Conservation (phyloP, 2,113 vertebrate genomes). For the Cephalopterus ornatus region DNA sequence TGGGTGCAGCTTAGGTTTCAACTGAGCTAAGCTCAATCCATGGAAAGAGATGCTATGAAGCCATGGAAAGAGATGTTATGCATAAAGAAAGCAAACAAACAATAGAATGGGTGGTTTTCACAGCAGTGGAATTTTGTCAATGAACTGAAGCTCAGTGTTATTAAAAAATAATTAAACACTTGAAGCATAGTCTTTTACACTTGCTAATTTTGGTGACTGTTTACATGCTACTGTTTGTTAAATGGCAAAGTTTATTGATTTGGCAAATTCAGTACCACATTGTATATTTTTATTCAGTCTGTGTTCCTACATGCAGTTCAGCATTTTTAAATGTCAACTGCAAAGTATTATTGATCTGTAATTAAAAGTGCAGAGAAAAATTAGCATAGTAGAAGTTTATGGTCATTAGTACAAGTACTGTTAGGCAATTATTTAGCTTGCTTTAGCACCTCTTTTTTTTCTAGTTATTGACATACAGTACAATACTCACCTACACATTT, state of each 20-base stretch:
- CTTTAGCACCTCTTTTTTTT: constrained; percentile 76
- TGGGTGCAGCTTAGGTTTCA: background rate
- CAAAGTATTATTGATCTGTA: constrained; percentile 85
- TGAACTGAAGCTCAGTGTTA: constrained; percentile 67
- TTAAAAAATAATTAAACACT: constrained; percentile 81
- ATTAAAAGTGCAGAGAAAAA: constrained; percentile 88
- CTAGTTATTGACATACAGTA: constrained; percentile 73
- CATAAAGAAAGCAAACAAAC: background rate
- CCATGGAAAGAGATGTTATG: background rate
- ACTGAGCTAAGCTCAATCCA: background rate
- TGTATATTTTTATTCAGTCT: constrained; percentile 89
- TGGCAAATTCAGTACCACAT: constrained; percentile 84
- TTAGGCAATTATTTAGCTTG: constrained; percentile 82
- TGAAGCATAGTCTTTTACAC: constrained; percentile 47
- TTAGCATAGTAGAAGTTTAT: constrained; percentile 86
- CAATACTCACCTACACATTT: constrained; percentile 56
- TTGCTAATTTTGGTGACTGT: constrained; percentile 81
- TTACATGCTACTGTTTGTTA: constrained; percentile 88
- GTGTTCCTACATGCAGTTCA: constrained; percentile 87
- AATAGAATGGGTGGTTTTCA: background rate
- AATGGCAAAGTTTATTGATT: constrained; percentile 92
- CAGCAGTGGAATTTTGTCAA: constrained; percentile 15
- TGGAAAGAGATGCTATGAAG: background rate
- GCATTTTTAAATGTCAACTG: constrained; percentile 88
- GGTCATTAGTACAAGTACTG: constrained; percentile 80